Evolutionary conservation across 2,888 invertebrate species (phyloP).

Genomic region (Agrotis puta): DNA sequence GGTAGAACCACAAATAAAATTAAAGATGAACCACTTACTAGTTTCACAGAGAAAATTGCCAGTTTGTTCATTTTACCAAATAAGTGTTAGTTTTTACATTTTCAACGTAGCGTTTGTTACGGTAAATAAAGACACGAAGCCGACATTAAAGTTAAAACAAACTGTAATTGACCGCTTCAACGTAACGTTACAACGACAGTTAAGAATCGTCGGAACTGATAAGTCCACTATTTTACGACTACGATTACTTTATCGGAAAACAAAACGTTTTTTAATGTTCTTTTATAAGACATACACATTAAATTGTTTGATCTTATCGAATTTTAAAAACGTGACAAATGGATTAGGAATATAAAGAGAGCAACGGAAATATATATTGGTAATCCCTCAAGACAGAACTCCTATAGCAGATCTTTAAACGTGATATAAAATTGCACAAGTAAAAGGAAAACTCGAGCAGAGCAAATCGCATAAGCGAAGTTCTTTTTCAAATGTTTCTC

Average conservation of each 20-base stretch:
- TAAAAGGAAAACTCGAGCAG: conserved; percentile 72
- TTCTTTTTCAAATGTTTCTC: conserved; percentile 80
- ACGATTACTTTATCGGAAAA: conserved; percentile 54
- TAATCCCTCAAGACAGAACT: conserved; percentile 13
- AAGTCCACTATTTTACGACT: conserved; percentile 50
- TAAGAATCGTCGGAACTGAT: conserved; percentile 55
- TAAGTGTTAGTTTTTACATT: conserved; percentile 47
- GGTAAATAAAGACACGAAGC: conserved; percentile 51
- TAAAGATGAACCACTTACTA: conserved; percentile 28
- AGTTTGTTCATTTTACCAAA: conserved; percentile 20
- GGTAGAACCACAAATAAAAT: conserved; percentile 23
- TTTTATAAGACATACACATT: conserved; percentile 49
- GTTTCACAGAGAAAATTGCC: conserved; percentile 15
- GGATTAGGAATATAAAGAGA: conserved; percentile 6
- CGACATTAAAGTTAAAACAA: conserved; percentile 62
- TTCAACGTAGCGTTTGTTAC: conserved; percentile 43
- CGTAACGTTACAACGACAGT: conserved; percentile 57
- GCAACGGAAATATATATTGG: conserved; percentile 12
- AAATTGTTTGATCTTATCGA: conserved; percentile 46
- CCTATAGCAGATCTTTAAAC: conserved; percentile 31
- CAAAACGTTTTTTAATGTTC: conserved; percentile 62
- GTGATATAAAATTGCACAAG: conserved; percentile 50
- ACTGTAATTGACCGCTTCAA: conserved; percentile 65
- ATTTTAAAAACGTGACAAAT: conserved; percentile 30
- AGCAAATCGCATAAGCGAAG: conserved; percentile 80